Evolutionary conservation across 30 jellyfish, hydroid and myxozoan species (phyloP).

Genomic region (Hydractinia echinata): DNA sequence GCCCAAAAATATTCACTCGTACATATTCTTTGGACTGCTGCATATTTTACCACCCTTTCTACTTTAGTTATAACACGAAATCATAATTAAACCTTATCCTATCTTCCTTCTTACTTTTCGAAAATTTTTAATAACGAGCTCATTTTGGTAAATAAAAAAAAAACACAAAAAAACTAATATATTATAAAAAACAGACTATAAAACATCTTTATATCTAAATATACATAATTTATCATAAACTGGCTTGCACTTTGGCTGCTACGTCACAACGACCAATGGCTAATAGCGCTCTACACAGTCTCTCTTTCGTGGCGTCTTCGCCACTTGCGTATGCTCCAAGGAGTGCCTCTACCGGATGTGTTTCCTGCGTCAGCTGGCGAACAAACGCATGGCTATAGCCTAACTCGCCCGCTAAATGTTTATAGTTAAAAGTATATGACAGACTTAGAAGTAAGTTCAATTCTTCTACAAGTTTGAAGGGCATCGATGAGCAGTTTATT

Average conservation of each 20-base stretch:
- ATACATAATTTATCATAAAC: not conserved
- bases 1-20: no score
- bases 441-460: not conserved
- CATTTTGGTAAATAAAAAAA: not conserved
- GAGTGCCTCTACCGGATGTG: conserved; percentile 3
- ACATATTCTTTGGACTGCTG: no score
- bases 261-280: not conserved
- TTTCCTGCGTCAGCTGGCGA: not conserved
- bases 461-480: conserved; percentile 1
- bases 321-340: not conserved
- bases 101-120: no score
- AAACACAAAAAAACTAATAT: conserved; percentile 3
- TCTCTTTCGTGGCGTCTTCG: not conserved
- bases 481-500: not conserved
- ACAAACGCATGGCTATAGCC: not conserved
- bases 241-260: not conserved
- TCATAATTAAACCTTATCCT: no score
- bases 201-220: not conserved
- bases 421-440: not conserved
- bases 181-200: not conserved
- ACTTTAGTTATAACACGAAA: no score
- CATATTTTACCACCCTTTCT: no score
- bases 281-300: not conserved
- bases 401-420: conserved; percentile 12
- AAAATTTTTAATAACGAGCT: no score